Evolutionary conservation across 2,113 vertebrate genomes (phyloP).

Genomic region (Dicentrarchus labrax): DNA sequence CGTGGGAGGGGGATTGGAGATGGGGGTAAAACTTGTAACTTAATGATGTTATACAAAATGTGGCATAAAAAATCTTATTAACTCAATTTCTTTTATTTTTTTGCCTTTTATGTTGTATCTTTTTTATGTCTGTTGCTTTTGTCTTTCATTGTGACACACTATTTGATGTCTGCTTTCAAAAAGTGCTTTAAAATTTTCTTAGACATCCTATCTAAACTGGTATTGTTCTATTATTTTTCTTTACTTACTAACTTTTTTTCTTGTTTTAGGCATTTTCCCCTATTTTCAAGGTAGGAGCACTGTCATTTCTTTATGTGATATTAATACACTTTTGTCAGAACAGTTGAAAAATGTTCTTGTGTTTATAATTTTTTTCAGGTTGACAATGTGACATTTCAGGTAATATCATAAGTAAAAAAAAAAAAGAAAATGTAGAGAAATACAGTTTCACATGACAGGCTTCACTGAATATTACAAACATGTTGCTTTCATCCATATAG

Average conservation of each 20-base stretch:
- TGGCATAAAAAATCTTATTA: too few species aligned
- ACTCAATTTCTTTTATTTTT: too few species aligned
- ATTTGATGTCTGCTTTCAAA: too few species aligned
- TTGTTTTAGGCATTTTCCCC: conserved; percentile 64
- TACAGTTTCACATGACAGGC: neutral
- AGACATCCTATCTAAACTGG: neutral
- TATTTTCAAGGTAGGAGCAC: conserved; percentile 58
- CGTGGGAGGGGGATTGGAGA: too few species aligned
- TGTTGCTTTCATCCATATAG: conserved; percentile 54
- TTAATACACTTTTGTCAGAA: neutral
- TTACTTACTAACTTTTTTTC: neutral
- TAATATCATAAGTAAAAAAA: conserved; percentile 27
- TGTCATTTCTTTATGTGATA: neutral
- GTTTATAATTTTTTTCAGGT: conserved; percentile 45
- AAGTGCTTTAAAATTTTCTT: too few species aligned
- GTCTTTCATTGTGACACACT: too few species aligned
- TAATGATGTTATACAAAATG: too few species aligned
- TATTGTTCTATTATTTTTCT: neutral
- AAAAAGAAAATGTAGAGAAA: neutral
- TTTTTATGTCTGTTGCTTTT: too few species aligned
- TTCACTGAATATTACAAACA: neutral
- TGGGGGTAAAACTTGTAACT: too few species aligned
- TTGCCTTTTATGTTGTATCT: too few species aligned
- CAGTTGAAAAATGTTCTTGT: neutral
- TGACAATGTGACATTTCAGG: conserved; percentile 69